phyloP scores from a whole-genome alignment of 1,140 invertebrate genomes.

The Drosophila ercepeae region DNA sequence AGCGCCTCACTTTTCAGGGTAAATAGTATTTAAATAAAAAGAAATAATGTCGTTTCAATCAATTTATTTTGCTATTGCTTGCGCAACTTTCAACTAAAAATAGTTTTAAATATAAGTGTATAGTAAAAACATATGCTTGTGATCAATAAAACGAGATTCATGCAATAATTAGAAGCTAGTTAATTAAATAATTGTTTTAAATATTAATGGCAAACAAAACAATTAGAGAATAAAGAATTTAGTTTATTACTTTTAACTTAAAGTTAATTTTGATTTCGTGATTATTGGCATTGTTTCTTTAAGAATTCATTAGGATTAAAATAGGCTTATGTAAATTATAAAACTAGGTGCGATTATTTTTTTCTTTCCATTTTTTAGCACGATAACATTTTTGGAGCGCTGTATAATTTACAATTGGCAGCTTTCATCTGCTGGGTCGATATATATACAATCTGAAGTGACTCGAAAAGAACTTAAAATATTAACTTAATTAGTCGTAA shows the following conservation, averaged over 20 bases:
- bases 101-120: conserved; percentile 46
- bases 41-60: conserved; percentile 12
- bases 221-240: conserved; percentile 46
- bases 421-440: conserved; percentile 40
- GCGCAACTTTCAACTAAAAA: conserved; percentile 47
- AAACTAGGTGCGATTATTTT: conserved; percentile 2
- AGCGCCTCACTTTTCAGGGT: neutral
- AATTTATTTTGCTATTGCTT: conserved; percentile 39
- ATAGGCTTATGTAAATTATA: conserved; percentile 53
- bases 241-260: conserved; percentile 60
- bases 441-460: conserved; percentile 62
- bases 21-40: conserved; percentile 13
- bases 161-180: conserved; percentile 45
- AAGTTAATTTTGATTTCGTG: conserved; percentile 74
- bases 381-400: conserved; percentile 42
- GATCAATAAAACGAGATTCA: conserved; percentile 57
- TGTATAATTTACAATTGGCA: conserved; percentile 72
- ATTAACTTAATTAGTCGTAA: conserved; percentile 35
- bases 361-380: conserved; percentile 9
- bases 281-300: conserved; percentile 70
- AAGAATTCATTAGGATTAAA: conserved; percentile 64
- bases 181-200: conserved; percentile 63
- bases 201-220: conserved; percentile 70
- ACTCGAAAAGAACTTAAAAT: conserved; percentile 13
- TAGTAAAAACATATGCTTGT: conserved; percentile 1